These are phyloP conservation scores for Prosopocoilus inquinatus DNA, from an alignment of 2,888 invertebrate species.

Conservation along the genomic window DNA sequence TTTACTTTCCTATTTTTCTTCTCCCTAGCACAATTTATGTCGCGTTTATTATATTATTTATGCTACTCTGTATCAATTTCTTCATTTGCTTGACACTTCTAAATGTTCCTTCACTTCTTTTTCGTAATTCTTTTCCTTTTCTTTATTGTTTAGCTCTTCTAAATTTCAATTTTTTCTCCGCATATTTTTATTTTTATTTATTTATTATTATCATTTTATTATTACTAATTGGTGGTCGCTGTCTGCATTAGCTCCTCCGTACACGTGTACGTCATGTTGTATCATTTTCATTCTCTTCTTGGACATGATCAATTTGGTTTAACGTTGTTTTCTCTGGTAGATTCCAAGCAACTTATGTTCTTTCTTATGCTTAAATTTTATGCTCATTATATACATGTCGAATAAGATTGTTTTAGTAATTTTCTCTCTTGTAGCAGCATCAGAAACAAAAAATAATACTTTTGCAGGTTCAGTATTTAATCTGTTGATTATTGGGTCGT, in stretches of 20 bases:
- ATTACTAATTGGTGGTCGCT: conserved; percentile 12
- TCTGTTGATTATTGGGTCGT: no score
- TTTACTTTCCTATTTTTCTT: no score
- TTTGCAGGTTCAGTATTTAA: no score
- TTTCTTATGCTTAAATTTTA: conserved; percentile 14
- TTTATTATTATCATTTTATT: neutral
- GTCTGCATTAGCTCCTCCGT: conserved; percentile 11
- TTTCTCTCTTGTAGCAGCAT: no score
- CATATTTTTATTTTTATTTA: neutral
- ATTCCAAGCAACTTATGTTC: conserved; percentile 15
- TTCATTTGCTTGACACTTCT: neutral
- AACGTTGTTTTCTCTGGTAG: conserved; percentile 6
- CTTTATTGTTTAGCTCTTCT: conserved; percentile 2
- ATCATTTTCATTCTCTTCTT: conserved; percentile 3
- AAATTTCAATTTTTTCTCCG: conserved; percentile 1
- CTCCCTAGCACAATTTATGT: no score
- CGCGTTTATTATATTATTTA: no score
- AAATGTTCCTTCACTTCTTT: conserved; percentile 4
- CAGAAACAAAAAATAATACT: no score
- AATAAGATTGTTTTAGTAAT: neutral
- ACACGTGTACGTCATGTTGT: conserved; percentile 5
- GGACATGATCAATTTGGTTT: conserved; percentile 15
- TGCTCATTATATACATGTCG: conserved; percentile 14
- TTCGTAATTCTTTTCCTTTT: conserved; percentile 8
- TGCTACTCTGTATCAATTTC: neutral